Evolutionary conservation across 1,140 invertebrate species (phyloP), one percentile per base, ranked within the genome.

Genomic region (Augochlora pura): DNA sequence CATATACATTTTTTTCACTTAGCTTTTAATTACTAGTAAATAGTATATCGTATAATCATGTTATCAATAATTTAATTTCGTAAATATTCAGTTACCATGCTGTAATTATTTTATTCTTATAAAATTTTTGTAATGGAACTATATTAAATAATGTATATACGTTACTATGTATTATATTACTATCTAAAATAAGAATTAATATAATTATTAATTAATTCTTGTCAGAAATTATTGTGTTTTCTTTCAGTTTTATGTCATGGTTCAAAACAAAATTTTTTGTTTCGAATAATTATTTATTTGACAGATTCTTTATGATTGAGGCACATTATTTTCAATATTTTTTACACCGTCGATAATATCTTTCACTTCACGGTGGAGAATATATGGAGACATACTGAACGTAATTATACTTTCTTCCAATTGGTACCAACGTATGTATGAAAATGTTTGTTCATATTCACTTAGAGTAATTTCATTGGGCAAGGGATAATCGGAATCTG

Each of bases 401-500:
- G 74, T 25, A 86, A 76, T 9, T 25, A 84, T 70, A 63, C 79
- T 83, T 84, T 89, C 83, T 65, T 87, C 81, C 32, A 82, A 84
- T 59, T 82, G 81, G 77, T 88, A 87, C 88, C 88, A 90, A 52
- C 88, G 86, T 27, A 90, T 81, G n/a, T 88, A 90, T 3, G 87
- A 86, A 74, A 90, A 90, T 9, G 82, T 88, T 83, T 88, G 83
- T 67, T 91, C 88, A 39, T 89, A 90, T 74, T 90, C 82, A 39
- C 71, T 87, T 39, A 86, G 32, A n/a, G 57, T 85, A 39, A 85
- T 66, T 64, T 88, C 71, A 27, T 83, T 71, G 8, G 81, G 81
- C 49, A 88, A 82, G 39, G 83, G 76, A 60, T 70, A 77, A 66
- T 82, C 84, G 32, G 74, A 27, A 77, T 87, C 87, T 70, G 65